Conservation (phyloP, 2,113 vertebrate species). For the Eulemur rufifrons region DNA sequence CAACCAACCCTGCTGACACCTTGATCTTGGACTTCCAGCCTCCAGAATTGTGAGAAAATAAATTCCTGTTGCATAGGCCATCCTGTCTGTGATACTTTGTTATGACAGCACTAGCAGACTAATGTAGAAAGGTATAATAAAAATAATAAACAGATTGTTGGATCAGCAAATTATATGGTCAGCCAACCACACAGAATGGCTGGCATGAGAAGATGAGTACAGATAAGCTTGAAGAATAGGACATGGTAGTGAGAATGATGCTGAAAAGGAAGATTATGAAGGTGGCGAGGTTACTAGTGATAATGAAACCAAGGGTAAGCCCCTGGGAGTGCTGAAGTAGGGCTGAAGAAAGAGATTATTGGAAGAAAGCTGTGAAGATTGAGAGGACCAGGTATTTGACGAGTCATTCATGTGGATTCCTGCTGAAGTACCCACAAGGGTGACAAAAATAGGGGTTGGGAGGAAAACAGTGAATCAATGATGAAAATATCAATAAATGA, state of each 20-base stretch:
- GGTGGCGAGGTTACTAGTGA: neutral
- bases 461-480: neutral
- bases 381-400: neutral
- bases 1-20: neutral
- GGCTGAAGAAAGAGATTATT: neutral
- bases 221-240: neutral
- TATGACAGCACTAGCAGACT: neutral
- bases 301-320: neutral
- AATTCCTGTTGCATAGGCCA: neutral
- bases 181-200: neutral
- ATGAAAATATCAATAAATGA: neutral
- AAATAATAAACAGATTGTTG: no score
- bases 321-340: neutral
- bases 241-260: neutral
- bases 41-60: neutral
- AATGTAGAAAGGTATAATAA: neutral
- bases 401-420: neutral
- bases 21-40: neutral
- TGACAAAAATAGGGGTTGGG: neutral
- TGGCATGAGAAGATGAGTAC: neutral
- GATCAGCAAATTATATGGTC: neutral
- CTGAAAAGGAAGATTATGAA: neutral
- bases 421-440: neutral
- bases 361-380: neutral
- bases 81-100: neutral